Evolutionary conservation across 2,797 vertebrate genomes (phyloP), one percentile per base, ranked within the genome.

Genomic region (Coregonus suidteri): DNA sequence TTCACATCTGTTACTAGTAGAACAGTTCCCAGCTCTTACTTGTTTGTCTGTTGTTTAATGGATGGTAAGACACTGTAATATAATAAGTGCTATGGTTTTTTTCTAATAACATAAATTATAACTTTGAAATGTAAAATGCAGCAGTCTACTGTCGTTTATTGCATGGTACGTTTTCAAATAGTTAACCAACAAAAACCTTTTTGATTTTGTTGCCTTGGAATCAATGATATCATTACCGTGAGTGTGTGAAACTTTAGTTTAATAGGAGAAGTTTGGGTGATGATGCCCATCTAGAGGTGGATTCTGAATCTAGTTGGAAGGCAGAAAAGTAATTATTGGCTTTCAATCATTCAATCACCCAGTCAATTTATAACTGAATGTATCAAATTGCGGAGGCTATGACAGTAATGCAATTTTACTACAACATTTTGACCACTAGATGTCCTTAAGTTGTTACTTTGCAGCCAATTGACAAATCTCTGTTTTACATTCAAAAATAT

Each of bases 101-200:
- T 91, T 90, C 91, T 47, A 88, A 85, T 94, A 87, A 91, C 87
- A 92, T 91, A 93, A 92, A 93, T 82, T 90, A 85, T 92, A 91
- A 89, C 88, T 91, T 93, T 93, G 89, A 89, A 92, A 92, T 92
- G 90, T 91, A 91, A 91, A 87, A 78, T 51, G 59, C 34, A 53
- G 77, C 74, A 59, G 25, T 76, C 62, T 83, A 25, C 9, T 75
- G 75, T 84, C 4, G 75, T 81, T 30, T 25, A 69, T 31, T 30
- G 13, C 25, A 52, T 16, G 13, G 15, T 34, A 35, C 31, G 3
- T 20, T 62, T 54, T 15, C 1, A 1, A 9, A 20, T 25, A 62
- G 9, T 20, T 25, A 20, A 20, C 6, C 3, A 5, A 20, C 18
- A 20, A 20, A 25, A 47, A 47, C 41, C 41, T 2, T 47, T 47